Evolutionary conservation across 2,113 vertebrate species (phyloP).

Genomic region (Embiotoca jacksoni): DNA sequence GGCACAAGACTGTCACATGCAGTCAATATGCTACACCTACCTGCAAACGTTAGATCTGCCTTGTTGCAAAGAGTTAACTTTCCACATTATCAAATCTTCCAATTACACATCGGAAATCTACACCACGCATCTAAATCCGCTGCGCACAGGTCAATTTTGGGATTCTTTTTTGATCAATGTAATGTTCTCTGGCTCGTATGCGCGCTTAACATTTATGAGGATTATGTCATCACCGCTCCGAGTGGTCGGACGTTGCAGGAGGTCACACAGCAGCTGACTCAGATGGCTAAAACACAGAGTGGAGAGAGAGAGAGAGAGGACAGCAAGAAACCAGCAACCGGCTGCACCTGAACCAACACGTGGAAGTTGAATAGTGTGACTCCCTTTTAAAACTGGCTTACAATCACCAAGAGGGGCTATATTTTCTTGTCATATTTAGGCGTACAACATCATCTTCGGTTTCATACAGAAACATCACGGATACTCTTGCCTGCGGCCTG

Average conservation of each 20-base stretch:
- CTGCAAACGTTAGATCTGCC: constrained; percentile 5
- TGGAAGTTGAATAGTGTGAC: too few species aligned
- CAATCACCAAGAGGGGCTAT: too few species aligned
- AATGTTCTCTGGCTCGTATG: constrained; percentile 2
- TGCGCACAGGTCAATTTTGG: background rate
- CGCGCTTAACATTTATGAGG: background rate
- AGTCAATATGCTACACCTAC: constrained; percentile 21
- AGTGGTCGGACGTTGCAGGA: background rate
- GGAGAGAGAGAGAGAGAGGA: background rate
- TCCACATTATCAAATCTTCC: background rate
- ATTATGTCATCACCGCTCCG: constrained; percentile 40
- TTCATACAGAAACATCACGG: too few species aligned
- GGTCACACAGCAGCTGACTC: constrained; percentile 24
- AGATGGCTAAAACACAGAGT: background rate
- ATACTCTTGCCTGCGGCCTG: background rate
- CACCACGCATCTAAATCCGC: too few species aligned
- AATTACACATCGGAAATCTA: background rate
- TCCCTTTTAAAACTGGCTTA: too few species aligned
- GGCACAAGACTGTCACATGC: background rate
- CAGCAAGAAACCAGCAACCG: background rate
- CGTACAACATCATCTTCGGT: too few species aligned
- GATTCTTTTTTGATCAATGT: background rate
- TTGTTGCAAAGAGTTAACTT: background rate
- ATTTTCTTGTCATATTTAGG: too few species aligned
- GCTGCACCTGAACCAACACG: background rate